Conservation (phyloP, 1,140 invertebrate genomes). For the Trachymyrmex cornetzi region DNA sequence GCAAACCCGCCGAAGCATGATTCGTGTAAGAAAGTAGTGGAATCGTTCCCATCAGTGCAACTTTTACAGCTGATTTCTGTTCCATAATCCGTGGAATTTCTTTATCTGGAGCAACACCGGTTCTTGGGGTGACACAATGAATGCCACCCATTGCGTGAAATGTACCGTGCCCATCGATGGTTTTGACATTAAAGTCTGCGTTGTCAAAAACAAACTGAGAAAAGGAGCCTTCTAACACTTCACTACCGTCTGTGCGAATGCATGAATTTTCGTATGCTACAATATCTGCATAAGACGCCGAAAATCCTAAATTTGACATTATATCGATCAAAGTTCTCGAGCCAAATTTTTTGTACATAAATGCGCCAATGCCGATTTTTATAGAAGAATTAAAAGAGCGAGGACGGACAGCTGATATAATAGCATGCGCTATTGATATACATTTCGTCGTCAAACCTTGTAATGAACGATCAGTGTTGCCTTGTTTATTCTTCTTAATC, state of each 20-base stretch:
- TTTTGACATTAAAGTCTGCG: not conserved
- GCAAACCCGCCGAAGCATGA: not conserved
- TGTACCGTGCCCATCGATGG: not conserved
- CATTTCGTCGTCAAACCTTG: not conserved
- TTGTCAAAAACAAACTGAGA: not conserved
- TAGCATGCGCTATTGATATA: not conserved
- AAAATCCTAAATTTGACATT: not conserved
- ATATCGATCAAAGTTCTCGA: not conserved
- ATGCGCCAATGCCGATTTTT: not conserved
- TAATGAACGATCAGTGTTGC: too few relatives aligned
- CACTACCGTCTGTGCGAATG: too few relatives aligned
- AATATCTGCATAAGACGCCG: not conserved
- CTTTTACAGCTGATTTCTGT: not conserved
- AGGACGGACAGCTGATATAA: constrained; percentile 1
- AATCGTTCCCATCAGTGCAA: not conserved
- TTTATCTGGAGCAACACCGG: too few relatives aligned
- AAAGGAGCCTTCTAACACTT: not conserved
- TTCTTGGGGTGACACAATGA: not conserved
- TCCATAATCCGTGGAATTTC: not conserved
- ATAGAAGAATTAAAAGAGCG: not conserved
- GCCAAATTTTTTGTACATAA: not conserved
- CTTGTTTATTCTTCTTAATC: too few relatives aligned
- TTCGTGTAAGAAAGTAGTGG: too few relatives aligned
- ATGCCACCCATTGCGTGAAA: not conserved
- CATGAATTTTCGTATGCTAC: not conserved